Evolutionary conservation across 2,797 vertebrate genomes (phyloP).

Genomic region (Hylomyscus alleni): DNA sequence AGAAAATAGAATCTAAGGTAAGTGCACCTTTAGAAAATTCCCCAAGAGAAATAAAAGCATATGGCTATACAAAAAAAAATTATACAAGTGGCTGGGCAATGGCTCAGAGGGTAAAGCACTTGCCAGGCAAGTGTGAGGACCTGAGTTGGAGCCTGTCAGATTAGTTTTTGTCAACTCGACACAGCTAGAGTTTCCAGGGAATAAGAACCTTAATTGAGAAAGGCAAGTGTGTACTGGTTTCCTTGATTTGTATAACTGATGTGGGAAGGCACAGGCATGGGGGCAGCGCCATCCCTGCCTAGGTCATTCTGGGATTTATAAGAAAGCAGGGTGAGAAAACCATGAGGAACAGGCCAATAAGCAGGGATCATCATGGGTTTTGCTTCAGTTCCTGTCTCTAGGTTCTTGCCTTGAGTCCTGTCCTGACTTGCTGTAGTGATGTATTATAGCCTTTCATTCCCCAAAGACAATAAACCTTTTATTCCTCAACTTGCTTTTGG

Average conservation of each 20-base stretch:
- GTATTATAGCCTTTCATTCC: background rate
- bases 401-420: background rate
- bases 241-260: background rate
- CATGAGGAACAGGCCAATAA: background rate
- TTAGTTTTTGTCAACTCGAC: background rate
- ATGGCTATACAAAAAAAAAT: background rate
- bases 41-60: background rate
- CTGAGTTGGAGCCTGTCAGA: background rate
- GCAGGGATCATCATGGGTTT: background rate
- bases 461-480: background rate
- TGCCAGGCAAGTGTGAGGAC: background rate
- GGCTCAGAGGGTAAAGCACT: background rate
- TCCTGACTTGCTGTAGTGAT: background rate
- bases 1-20: slow-evolving; percentile 10
- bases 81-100: background rate
- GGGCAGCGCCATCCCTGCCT: background rate
- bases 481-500: background rate
- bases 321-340: background rate
- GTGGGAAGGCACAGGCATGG: background rate
- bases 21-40: slow-evolving; percentile 30
- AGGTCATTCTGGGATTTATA: background rate
- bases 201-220: background rate
- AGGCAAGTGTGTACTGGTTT: background rate
- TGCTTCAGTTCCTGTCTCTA: background rate
- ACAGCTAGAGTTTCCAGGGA: background rate